These are phyloP conservation scores for Ctenochaetus hawaiiensis DNA, from an alignment of 2,797 vertebrate species.

Conservation along the genomic window DNA sequence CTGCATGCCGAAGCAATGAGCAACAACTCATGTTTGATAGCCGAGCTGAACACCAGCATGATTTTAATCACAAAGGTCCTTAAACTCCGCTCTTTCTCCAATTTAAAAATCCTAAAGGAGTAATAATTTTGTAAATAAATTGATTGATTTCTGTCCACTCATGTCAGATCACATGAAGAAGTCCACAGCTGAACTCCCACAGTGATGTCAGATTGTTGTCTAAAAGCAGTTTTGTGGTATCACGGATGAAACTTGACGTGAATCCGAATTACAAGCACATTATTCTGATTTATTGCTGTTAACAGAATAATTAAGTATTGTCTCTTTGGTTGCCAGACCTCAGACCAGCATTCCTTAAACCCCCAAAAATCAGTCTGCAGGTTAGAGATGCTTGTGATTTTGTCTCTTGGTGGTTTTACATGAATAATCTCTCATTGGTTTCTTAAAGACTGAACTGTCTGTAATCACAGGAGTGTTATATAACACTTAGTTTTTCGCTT, in stretches of 20 bases:
- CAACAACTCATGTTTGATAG: not conserved
- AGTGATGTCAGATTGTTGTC: slow-evolving; percentile 12
- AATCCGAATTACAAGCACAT: slow-evolving; percentile 7
- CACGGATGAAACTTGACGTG: slow-evolving; percentile 8
- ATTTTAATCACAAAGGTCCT: slow-evolving; percentile 14
- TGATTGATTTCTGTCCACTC: not conserved
- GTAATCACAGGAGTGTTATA: slow-evolving; percentile 30
- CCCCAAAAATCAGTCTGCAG: slow-evolving; percentile 14
- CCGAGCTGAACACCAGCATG: not conserved
- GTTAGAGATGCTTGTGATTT: slow-evolving; percentile 17
- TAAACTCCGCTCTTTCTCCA: slow-evolving; percentile 1
- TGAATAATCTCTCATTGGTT: slow-evolving; percentile 23
- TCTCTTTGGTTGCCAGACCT: slow-evolving; percentile 24
- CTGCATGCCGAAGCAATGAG: not conserved
- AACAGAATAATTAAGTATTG: slow-evolving; percentile 19
- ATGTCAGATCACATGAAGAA: not conserved
- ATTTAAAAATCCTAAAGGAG: not conserved
- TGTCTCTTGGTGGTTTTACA: slow-evolving; percentile 21
- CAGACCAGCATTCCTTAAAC: slow-evolving; percentile 31
- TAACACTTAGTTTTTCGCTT: slow-evolving; percentile 4
- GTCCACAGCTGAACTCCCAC: not conserved
- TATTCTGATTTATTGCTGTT: slow-evolving; percentile 34
- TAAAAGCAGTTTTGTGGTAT: not conserved
- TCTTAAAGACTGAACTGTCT: slow-evolving; percentile 24
- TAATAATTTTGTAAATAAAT: too few relatives aligned